Evolutionary conservation across 2,888 invertebrate species (phyloP), one percentile per base, ranked within the genome.

Genomic region (Lathronympha strigana): DNA sequence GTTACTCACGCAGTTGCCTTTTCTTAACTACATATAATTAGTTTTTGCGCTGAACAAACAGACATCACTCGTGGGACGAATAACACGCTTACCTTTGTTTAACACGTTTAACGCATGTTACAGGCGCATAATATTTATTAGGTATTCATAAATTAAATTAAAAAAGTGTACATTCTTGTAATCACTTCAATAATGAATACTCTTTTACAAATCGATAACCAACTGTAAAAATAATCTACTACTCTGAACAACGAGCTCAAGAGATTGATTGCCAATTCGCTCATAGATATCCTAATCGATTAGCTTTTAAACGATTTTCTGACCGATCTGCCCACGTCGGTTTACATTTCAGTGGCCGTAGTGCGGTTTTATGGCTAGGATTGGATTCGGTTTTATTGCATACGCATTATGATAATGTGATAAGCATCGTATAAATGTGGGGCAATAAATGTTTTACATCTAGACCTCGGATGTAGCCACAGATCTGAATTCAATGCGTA

Each of bases 331-430:
- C 19, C 66, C 66, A 66, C 54, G 49, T 54, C 53, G 49, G 67
- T 71, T 72, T 63, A 67, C 71, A 66, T 70, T 72, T 73, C 53
- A 68, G 69, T 71, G 64, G 72, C 68, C 74, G 72, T 74, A 74
- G 74, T 70, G 63, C 47, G 61, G 75, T 79, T 84, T 84, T 80
- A 87, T 79, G 72, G 73, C 67, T 68, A 79, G 76, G 75, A 79
- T 80, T 76, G 75, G 74, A 70, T 73, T 69, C 71, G 69, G 73
- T 81, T 85, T 84, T 84, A 87, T 83, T 79, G 80, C 81, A 76
- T 76, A 76, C 72, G 71, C 80, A 82, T 84, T 81, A 84, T 77
- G 77, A 79, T 85, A 83, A 82, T 83, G 78, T 79, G 78, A 83
- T 82, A 83, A 83, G 79, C 75, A 78, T 72, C 69, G 73, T 68